Conservation (phyloP, 2,113 vertebrate genomes). For the Riparia riparia region DNA sequence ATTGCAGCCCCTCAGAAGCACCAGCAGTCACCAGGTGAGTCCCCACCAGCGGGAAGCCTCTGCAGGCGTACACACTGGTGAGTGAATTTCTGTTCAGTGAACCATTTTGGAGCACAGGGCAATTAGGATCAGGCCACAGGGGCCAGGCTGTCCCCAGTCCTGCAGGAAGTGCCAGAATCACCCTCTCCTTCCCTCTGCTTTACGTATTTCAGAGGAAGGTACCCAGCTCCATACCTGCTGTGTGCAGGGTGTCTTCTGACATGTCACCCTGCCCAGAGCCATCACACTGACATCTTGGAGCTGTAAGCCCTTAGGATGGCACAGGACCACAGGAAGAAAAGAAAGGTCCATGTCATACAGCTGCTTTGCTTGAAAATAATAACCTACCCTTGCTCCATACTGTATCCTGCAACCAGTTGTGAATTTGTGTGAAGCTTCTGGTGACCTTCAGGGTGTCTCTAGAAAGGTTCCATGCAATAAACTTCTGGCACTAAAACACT, state of each 20-base stretch:
- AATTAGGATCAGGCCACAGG: not conserved
- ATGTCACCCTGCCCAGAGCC: not conserved
- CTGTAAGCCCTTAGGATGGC: not conserved
- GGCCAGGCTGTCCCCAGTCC: not conserved
- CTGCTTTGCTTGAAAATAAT: not conserved
- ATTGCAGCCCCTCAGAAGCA: not conserved
- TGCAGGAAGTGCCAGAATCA: not conserved
- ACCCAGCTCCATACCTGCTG: not conserved
- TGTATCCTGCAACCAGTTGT: not conserved
- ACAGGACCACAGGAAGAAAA: not conserved
- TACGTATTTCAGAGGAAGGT: not conserved
- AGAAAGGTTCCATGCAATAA: not conserved
- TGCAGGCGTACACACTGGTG: not conserved
- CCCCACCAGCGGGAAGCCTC: not conserved
- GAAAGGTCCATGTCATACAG: not conserved
- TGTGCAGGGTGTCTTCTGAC: not conserved
- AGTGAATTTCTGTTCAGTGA: not conserved
- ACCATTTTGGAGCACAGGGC: fast-evolving
- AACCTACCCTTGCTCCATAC: not conserved
- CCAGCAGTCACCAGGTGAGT: too few species aligned
- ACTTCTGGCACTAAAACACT: not conserved
- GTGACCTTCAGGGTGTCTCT: not conserved
- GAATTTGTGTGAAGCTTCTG: not conserved
- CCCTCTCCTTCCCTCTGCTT: not conserved
- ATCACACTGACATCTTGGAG: not conserved